A percentile compares a stretch with the other conserved stretches of the same genome.
Conservation (phyloP, 2,113 vertebrate genomes). For the Cyprinus carpio region DNA sequence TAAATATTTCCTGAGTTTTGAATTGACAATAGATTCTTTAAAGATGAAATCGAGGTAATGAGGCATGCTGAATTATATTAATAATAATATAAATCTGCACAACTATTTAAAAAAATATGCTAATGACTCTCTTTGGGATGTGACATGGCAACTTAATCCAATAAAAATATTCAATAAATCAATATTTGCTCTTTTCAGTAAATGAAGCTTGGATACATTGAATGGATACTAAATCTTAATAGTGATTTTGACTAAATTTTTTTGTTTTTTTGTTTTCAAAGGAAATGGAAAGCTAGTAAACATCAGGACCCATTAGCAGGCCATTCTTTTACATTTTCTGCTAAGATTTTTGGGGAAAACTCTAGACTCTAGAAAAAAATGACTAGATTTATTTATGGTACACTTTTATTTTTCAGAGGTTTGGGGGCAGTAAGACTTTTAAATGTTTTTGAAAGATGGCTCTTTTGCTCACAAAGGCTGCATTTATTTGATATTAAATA, state of each 20-base stretch:
- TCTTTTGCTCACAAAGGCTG: too few species aligned
- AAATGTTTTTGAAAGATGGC: too few species aligned
- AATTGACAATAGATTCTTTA: neutral
- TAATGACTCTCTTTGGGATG: neutral
- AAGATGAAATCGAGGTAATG: neutral
- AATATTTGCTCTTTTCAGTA: neutral
- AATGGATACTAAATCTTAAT: neutral
- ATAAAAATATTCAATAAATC: neutral
- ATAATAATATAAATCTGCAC: neutral
- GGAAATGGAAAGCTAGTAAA: neutral
- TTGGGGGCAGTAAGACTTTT: too few species aligned
- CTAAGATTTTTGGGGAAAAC: too few species aligned
- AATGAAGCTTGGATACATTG: neutral
- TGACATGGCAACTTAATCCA: neutral
- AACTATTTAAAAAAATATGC: neutral
- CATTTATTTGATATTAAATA: too few species aligned
- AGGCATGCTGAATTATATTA: neutral
- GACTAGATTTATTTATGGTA: too few species aligned
- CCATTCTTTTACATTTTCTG: too few species aligned
- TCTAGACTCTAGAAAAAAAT: too few species aligned
- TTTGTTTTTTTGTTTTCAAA: too few species aligned
- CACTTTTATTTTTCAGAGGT: too few species aligned
- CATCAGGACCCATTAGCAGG: too few species aligned
- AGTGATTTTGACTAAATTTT: too few species aligned
- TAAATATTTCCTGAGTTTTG: neutral